Evolutionary conservation across 2,113 vertebrate species (phyloP).

Genomic region (Paradisaea rubra): DNA sequence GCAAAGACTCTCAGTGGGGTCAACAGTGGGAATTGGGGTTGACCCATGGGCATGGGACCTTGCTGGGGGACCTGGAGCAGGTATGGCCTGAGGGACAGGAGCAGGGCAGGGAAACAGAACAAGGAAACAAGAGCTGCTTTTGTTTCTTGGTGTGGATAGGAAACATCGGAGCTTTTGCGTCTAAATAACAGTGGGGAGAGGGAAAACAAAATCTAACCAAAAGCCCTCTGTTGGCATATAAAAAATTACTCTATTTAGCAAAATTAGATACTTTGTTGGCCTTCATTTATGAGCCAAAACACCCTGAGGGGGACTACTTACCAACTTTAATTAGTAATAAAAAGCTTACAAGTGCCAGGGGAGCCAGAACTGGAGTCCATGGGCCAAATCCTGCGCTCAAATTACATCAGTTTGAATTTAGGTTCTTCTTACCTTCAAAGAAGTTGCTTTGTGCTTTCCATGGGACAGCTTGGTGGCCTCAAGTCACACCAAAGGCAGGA

Average conservation of each 20-base stretch:
- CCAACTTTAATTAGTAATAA: slow-evolving; percentile 62
- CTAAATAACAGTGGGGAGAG: slow-evolving; percentile 9
- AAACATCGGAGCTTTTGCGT: not conserved
- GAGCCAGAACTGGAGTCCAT: slow-evolving; percentile 12
- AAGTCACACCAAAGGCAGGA: not conserved
- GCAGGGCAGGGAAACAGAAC: not conserved
- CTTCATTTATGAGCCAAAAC: slow-evolving; percentile 60
- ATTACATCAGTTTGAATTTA: not conserved
- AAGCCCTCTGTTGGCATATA: slow-evolving; percentile 54
- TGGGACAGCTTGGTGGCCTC: not conserved
- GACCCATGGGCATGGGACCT: not conserved
- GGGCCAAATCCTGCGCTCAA: slow-evolving; percentile 10
- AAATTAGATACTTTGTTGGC: slow-evolving; percentile 64
- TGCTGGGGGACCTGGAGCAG: not conserved
- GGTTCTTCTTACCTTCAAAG: not conserved
- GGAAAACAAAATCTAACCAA: slow-evolving; percentile 46
- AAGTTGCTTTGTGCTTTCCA: not conserved
- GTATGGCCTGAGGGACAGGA: not conserved
- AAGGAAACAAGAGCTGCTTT: not conserved
- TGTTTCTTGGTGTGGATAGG: not conserved
- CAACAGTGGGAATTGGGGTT: fast-evolving
- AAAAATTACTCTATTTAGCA: slow-evolving; percentile 59
- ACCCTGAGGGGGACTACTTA: slow-evolving; percentile 59
- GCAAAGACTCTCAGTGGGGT: not conserved
- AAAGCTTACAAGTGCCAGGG: slow-evolving; percentile 52